Evolutionary conservation across 2,797 vertebrate species (phyloP), one percentile per base, ranked within the genome.

Genomic region (Myripristis murdjan): DNA sequence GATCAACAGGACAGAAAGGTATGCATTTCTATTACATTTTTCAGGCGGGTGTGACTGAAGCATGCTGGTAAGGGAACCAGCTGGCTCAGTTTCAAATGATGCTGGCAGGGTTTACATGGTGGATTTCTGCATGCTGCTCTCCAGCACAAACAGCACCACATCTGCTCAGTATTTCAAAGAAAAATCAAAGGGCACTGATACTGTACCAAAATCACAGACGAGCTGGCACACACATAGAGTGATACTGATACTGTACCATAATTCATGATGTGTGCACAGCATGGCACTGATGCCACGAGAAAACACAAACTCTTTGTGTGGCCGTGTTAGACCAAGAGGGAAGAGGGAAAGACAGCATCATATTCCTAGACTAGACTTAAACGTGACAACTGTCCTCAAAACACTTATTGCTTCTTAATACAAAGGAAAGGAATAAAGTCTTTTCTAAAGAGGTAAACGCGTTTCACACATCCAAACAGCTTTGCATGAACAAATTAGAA

Each of bases 401-500:
- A 72, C 35, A 23, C 43, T 58, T 54, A 78, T 75, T 37, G 39
- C 57, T 48, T 63, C 10, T 68, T 53, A 43, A 48, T 20, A 58
- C 55, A 69, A 63, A 65, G 26, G 9, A 53, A 55, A 57, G 4
- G 0, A 26, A 47, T 64, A 47, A 59, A 48, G 8, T 10, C 12
- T 64, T 43, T 49, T 54, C 18, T 15, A 48, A 46, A 70, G 46
- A 52, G 12, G 55, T 37, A 47, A 64, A 73, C 23, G 71, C 57
- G 71, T 72, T 73, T 57, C 71, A 78, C 49, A 55, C 51, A 35
- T 69, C 58, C 31, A 57, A 43, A 76, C 7, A 37, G 69, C 73
- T 82, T 72, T 70, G 44, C 39, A 39, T 69, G 55, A 77, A 65
- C 44, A 73, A 73, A 57, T 46, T 16, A 77, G 54, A 18, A 60